A percentile compares a stretch with the other conserved stretches of the same genome.
These are phyloP conservation scores for Xylocopa sonorina DNA, from an alignment of 1,140 invertebrate species.

Conservation along the genomic window DNA sequence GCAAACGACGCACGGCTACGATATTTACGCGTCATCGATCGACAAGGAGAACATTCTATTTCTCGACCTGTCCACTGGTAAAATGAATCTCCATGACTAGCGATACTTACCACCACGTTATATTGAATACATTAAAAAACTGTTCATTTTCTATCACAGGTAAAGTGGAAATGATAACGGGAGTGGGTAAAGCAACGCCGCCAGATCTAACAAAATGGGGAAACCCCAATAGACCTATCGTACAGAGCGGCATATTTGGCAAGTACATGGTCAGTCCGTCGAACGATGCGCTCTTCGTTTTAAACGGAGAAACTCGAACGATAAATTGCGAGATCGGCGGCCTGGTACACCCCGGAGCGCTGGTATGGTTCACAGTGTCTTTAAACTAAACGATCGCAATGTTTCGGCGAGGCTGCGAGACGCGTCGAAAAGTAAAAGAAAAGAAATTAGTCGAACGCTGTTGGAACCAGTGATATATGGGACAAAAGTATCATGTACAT, in stretches of 20 bases:
- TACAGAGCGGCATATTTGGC: slow-evolving; percentile 88
- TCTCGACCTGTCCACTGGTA: slow-evolving; percentile 88
- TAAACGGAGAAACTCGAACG: slow-evolving; percentile 88
- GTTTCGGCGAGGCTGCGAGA: neutral
- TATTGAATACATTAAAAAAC: neutral
- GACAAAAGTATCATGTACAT: slow-evolving; percentile 19
- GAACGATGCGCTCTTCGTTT: slow-evolving; percentile 87
- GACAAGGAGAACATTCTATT: slow-evolving; percentile 90
- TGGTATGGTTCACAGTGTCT: slow-evolving; percentile 86
- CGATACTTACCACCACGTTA: neutral
- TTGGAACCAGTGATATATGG: neutral
- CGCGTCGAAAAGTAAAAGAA: neutral
- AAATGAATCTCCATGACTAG: slow-evolving; percentile 24
- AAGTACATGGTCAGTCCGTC: slow-evolving; percentile 90
- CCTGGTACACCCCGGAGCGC: slow-evolving; percentile 85
- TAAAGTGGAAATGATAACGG: slow-evolving; percentile 91
- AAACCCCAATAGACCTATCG: slow-evolving; percentile 87
- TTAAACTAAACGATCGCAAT: slow-evolving; percentile 73
- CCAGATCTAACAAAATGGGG: slow-evolving; percentile 85
- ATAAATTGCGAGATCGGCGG: slow-evolving; percentile 91
- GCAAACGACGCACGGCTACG: slow-evolving; percentile 88
- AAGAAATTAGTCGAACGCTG: neutral
- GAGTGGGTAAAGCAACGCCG: slow-evolving; percentile 86
- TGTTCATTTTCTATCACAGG: slow-evolving; percentile 72
- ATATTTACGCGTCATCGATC: slow-evolving; percentile 88